Base-by-base conservation (phyloP, 2,113 vertebrate genomes). In the Lepus timidus region DNA sequence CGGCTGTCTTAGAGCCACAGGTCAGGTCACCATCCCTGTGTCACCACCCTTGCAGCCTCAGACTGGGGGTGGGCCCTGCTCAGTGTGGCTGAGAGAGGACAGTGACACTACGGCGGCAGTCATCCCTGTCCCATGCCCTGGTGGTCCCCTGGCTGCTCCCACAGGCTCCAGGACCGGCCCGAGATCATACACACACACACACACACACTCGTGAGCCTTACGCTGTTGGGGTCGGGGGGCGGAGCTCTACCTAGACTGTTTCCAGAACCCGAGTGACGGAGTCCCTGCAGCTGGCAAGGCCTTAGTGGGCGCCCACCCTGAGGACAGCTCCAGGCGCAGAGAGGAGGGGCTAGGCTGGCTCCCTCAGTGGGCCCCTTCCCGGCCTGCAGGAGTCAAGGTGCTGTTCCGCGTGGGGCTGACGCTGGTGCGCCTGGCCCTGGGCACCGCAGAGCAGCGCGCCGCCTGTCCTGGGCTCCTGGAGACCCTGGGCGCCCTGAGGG, bases 401-500 rank as follows among this genome's bases (percentile, higher is more conserved):
- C 97, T 99, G 84, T 99, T 99, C 83, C 99, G 99, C 51, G 99
- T 98, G 73, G 99, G 99, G 1, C 98, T 98, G 84, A 98, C 99
- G 4, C 97, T 99, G 95, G 98, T 99, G 51, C 98, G 99, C 10
- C 97, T 98, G 61, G 98, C 98, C 0, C 96, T 99, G 95, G 99
- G 99, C 61, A 98, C 98, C 13, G 94, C 98, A 0, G 98, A 99
- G 11, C 98, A 99, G 96, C 98, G 98, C 65, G 98, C 97, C 79
- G 98, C 98, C 93, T 99, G 99, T 44, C 97, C 98, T 0, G 99
- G 99, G 3, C 98, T 99, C 96, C 98, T 99, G 98, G 99, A 99
- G 97, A 99, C 99, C 0, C 98, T 99, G 19, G 98, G 99, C 75
- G 98, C 93, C 92, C 98, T 99, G 51, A 98, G 99, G 76, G 97